phyloP scores from a whole-genome alignment of 2,113 vertebrate genomes.

The Gulo gulo region DNA sequence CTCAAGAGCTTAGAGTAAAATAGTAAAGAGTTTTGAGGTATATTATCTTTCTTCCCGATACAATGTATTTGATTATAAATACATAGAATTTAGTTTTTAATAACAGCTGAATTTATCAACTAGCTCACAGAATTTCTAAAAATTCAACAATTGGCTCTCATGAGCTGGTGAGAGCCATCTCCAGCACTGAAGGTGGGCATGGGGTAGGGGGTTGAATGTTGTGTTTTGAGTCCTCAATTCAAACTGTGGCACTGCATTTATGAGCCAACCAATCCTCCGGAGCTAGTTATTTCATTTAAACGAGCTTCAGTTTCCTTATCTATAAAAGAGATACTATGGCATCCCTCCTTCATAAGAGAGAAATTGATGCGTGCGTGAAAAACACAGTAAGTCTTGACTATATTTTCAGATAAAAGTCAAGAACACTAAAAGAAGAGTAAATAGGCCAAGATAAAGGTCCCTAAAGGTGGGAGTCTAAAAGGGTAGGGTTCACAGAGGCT shows the following conservation, averaged over 20 bases:
- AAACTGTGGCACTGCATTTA: background rate
- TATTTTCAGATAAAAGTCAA: constrained; percentile 5
- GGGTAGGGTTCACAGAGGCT: background rate
- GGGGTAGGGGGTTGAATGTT: background rate
- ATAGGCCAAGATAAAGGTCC: background rate
- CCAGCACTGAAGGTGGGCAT: no score
- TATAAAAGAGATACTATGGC: background rate
- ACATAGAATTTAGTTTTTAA: background rate
- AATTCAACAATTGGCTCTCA: background rate
- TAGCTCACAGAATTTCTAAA: background rate
- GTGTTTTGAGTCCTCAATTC: background rate
- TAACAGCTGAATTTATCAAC: background rate
- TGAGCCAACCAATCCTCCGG: background rate
- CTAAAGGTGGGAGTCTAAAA: background rate
- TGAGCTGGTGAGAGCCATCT: background rate
- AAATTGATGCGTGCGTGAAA: background rate
- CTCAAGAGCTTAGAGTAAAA: background rate
- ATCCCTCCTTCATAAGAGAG: background rate
- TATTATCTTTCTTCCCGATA: background rate
- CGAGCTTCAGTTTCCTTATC: background rate
- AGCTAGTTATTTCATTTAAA: constrained; percentile 2
- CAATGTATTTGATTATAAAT: background rate
- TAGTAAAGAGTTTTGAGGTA: background rate
- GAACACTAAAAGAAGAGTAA: background rate
- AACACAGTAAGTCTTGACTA: background rate